These are phyloP conservation scores for Brachyptera putata DNA, from an alignment of 2,888 invertebrate species.

Conservation along the genomic window DNA sequence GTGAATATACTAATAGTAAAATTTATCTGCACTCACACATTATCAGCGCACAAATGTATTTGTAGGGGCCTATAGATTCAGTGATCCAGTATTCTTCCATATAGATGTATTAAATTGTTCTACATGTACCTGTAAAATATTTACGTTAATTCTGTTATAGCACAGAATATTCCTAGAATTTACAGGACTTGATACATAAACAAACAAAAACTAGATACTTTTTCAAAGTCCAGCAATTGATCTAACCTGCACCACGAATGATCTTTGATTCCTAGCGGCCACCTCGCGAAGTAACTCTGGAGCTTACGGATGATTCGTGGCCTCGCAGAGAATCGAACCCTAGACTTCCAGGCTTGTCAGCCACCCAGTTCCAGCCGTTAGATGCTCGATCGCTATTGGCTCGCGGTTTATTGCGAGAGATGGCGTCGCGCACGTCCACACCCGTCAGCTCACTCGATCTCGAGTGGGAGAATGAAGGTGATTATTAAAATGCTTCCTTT, in stretches of 20 bases:
- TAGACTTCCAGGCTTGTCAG: too few relatives aligned
- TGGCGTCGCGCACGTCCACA: slow-evolving; percentile 46
- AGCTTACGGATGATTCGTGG: slow-evolving; percentile 33
- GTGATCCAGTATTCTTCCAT: too few relatives aligned
- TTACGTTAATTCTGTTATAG: neutral
- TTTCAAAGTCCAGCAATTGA: neutral
- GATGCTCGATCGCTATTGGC: slow-evolving; percentile 52
- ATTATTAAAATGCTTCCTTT: too few relatives aligned
- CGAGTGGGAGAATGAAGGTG: slow-evolving; percentile 67
- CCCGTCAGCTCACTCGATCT: slow-evolving; percentile 64
- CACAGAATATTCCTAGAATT: neutral
- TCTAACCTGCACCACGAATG: neutral
- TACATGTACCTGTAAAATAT: too few relatives aligned
- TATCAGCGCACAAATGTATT: too few relatives aligned
- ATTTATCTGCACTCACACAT: neutral
- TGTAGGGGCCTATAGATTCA: neutral
- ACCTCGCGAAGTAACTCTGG: slow-evolving; percentile 30
- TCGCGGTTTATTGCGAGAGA: slow-evolving; percentile 11
- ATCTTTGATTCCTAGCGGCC: slow-evolving; percentile 15
- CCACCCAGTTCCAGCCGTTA: slow-evolving; percentile 52
- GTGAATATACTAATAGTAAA: slow-evolving; percentile 3
- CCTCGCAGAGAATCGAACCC: slow-evolving; percentile 2
- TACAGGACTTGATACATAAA: too few relatives aligned
- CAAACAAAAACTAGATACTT: neutral
- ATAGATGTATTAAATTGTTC: too few relatives aligned